These are phyloP conservation scores for Trypoxylus dichotomus DNA, from an alignment of 1,140 invertebrate species.

Conservation along the genomic window DNA sequence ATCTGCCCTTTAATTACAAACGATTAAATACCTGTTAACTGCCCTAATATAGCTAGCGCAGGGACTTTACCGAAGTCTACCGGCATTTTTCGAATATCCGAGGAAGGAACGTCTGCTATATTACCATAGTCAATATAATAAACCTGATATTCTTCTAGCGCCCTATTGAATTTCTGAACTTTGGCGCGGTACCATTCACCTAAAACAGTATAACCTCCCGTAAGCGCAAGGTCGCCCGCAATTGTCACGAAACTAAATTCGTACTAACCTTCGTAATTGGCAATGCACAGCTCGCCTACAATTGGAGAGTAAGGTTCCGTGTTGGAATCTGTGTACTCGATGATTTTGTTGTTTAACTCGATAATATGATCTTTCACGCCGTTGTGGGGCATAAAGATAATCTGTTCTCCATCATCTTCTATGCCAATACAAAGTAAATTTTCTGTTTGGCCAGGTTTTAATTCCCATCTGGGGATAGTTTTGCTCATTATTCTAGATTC, in stretches of 20 bases:
- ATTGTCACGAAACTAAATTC: too few species aligned
- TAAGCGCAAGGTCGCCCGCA: too few species aligned
- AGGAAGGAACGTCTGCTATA: not conserved
- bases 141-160: not conserved
- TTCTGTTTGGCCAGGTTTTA: not conserved
- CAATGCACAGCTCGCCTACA: not conserved
- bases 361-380: not conserved
- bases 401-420: not conserved
- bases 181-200: slow-evolving; percentile 12
- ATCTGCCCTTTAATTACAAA: too few species aligned
- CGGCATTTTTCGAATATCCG: not conserved
- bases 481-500: not conserved
- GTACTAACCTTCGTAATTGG: not conserved
- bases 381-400: not conserved
- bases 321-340: not conserved
- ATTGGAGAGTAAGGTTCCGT: not conserved
- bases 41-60: not conserved
- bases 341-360: not conserved
- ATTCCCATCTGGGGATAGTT: not conserved
- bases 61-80: not conserved
- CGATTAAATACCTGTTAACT: not conserved
- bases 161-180: not conserved
- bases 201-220: not conserved
- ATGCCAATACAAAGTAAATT: not conserved
- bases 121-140: slow-evolving; percentile 21